These are phyloP conservation scores for Gari tellinella DNA, from an alignment of 2,888 invertebrate species.

Conservation along the genomic window DNA sequence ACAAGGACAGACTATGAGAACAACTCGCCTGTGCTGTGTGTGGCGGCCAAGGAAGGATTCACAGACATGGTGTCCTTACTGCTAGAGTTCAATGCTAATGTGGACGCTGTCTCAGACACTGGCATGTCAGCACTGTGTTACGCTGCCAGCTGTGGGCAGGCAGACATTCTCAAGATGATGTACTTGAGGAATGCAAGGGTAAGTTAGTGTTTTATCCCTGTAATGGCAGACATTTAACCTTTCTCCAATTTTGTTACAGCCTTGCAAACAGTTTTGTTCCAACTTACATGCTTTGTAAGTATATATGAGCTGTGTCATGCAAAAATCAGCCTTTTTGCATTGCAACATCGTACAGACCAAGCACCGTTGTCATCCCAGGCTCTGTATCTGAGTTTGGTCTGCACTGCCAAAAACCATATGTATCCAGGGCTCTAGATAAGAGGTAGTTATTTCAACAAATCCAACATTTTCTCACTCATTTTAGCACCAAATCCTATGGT, in stretches of 20 bases:
- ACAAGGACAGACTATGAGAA: slow-evolving; percentile 89
- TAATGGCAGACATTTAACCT: not conserved
- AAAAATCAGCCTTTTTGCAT: too few relatives aligned
- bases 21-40: slow-evolving; percentile 90
- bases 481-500: too few relatives aligned
- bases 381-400: too few relatives aligned
- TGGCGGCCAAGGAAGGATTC: slow-evolving; percentile 96
- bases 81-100: slow-evolving; percentile 96
- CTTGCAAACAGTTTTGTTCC: too few relatives aligned
- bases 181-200: slow-evolving; percentile 85
- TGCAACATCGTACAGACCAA: too few relatives aligned
- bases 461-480: too few relatives aligned
- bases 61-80: slow-evolving; percentile 94
- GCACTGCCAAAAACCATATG: too few relatives aligned
- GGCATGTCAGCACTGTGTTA: slow-evolving; percentile 95
- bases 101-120: slow-evolving; percentile 93
- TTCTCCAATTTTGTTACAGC: not conserved
- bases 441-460: too few relatives aligned
- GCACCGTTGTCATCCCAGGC: too few relatives aligned
- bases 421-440: too few relatives aligned
- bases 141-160: slow-evolving; percentile 94
- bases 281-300: too few relatives aligned
- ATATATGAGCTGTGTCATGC: too few relatives aligned
- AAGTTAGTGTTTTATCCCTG: slow-evolving; percentile 30
- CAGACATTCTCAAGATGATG: slow-evolving; percentile 90